Evolutionary conservation across 2,113 vertebrate species (phyloP).

Genomic region (Ammodytes marinus): DNA sequence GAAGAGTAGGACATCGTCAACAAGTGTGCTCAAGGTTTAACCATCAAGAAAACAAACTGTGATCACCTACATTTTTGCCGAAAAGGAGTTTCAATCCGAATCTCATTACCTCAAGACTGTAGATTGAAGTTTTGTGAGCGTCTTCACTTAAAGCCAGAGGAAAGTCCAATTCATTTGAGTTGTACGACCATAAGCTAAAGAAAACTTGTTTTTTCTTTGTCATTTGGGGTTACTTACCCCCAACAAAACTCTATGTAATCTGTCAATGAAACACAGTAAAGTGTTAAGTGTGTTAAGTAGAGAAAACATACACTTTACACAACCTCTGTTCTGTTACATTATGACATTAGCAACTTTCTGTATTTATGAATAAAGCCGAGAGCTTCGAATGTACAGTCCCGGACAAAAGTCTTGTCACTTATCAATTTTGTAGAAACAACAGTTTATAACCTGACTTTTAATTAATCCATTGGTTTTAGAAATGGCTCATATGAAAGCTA

Average conservation of each 20-base stretch:
- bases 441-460: no score
- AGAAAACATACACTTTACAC: neutral
- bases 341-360: conserved; percentile 10
- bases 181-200: no score
- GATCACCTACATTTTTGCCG: neutral
- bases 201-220: neutral
- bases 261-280: conserved; percentile 21
- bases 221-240: neutral
- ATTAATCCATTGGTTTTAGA: no score
- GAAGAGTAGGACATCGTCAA: conserved; percentile 35
- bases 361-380: conserved; percentile 25
- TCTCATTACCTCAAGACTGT: conserved; percentile 11
- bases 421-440: no score
- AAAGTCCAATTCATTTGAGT: neutral
- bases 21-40: conserved; percentile 25
- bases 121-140: conserved; percentile 8
- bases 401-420: no score
- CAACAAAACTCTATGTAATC: conserved; percentile 8
- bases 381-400: conserved; percentile 19
- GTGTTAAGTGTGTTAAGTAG: conserved; percentile 6
- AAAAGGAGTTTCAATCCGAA: neutral
- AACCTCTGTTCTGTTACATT: neutral
- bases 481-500: no score
- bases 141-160: neutral
- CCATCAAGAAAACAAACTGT: conserved; percentile 6